A percentile compares a stretch with the other conserved stretches of the same genome.
These are phyloP conservation scores for Alethe diademata DNA, from an alignment of 2,113 vertebrate genomes.

Conservation along the genomic window DNA sequence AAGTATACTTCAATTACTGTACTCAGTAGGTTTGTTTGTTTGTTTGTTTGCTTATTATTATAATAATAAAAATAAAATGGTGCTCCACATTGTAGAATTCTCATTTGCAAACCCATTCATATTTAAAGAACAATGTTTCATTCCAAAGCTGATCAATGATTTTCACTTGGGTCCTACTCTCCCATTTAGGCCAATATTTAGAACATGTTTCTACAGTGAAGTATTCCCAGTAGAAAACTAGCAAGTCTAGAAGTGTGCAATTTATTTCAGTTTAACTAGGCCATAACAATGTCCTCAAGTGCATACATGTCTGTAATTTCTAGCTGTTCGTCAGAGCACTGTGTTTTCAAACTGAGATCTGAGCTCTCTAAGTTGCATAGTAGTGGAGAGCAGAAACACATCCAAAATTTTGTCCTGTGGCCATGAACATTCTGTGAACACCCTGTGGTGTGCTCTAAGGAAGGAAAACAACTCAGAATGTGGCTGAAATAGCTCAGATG, in stretches of 20 bases:
- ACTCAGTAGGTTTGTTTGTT: neutral
- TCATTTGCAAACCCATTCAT: conserved; percentile 39
- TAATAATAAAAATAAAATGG: neutral
- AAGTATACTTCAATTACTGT: neutral
- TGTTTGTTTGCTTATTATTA: neutral
- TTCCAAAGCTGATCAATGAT: conserved; percentile 44
- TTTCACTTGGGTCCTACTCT: conserved; percentile 31
- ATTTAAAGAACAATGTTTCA: conserved; percentile 54
- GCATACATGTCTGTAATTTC: conserved; percentile 44
- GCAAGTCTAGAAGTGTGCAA: conserved; percentile 35
- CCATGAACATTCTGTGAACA: neutral
- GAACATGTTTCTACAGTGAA: conserved; percentile 36
- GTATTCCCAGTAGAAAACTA: conserved; percentile 56
- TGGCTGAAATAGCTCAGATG: neutral
- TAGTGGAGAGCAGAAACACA: neutral
- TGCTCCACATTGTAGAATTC: neutral
- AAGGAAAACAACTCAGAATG: neutral
- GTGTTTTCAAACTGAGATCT: neutral
- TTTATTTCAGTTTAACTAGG: conserved; percentile 62
- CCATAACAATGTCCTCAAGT: conserved; percentile 47
- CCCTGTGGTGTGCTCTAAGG: fast-evolving
- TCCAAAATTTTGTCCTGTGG: neutral
- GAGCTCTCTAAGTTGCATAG: neutral
- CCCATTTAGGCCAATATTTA: conserved; percentile 51
- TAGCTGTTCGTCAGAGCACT: neutral